Conservation (phyloP, 2,888 invertebrate genomes). For the Meghimatium bilineatum region DNA sequence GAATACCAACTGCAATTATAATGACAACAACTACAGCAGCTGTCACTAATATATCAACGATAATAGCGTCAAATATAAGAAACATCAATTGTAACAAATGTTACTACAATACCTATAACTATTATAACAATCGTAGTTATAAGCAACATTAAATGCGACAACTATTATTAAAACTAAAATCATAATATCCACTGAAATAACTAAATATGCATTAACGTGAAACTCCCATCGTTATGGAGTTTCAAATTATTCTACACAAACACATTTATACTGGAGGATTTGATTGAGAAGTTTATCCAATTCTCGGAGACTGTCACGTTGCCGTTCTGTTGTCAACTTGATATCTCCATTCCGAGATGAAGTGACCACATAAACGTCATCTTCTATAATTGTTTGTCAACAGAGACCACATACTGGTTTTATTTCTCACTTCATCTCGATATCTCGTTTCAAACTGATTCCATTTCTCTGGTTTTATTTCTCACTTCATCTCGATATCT, state of each 20-base stretch:
- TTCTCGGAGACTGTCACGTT: background rate
- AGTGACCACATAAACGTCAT: background rate
- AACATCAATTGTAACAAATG: too few species aligned
- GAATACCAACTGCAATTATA: too few species aligned
- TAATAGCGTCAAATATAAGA: too few species aligned
- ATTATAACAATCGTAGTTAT: too few species aligned
- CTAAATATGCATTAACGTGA: background rate
- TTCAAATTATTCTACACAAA: too few species aligned
- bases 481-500: background rate
- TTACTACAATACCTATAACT: too few species aligned
- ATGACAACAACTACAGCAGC: too few species aligned
- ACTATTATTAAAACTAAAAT: background rate
- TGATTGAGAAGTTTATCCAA: too few species aligned
- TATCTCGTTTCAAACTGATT: background rate
- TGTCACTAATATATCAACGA: too few species aligned
- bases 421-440: background rate
- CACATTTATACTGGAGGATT: too few species aligned
- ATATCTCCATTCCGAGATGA: background rate
- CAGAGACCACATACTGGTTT: background rate
- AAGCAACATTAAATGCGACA: too few species aligned
- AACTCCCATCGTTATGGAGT: too few species aligned
- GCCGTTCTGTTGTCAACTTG: background rate
- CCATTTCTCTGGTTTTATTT: background rate
- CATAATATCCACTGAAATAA: background rate
- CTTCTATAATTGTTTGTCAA: background rate